phyloP scores from a whole-genome alignment of 2,797 vertebrate species.

The Chloroceryle inda region DNA sequence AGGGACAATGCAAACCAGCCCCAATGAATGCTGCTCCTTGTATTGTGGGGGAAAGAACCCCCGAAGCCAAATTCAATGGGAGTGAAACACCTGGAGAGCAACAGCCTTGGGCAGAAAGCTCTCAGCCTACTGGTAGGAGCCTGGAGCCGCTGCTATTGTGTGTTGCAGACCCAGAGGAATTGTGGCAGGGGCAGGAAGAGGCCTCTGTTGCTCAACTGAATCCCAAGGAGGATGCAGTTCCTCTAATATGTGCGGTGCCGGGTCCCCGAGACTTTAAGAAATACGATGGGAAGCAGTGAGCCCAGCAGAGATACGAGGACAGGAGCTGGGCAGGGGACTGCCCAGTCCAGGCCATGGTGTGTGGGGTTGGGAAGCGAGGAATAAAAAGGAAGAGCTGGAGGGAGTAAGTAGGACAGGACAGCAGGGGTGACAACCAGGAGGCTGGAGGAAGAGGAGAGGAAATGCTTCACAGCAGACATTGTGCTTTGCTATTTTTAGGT shows the following conservation, averaged over 20 bases:
- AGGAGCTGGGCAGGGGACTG: background rate
- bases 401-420: background rate
- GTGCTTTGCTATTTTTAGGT: background rate
- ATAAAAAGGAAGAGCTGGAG: background rate
- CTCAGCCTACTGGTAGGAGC: background rate
- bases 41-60: background rate
- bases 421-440: background rate
- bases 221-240: background rate
- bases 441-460: background rate
- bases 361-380: rapidly evolving
- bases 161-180: background rate
- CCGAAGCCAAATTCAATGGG: background rate
- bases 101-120: background rate
- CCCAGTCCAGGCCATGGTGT: rapidly evolving
- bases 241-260: background rate
- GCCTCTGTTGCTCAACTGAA: background rate
- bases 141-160: background rate
- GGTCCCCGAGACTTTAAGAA: background rate
- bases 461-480: background rate
- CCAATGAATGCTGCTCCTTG: background rate
- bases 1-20: background rate
- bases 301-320: background rate
- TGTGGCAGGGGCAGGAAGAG: background rate
- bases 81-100: background rate
- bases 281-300: rapidly evolving